Conservation (phyloP, 2,113 vertebrate genomes). For the Dasypus novemcinctus region DNA sequence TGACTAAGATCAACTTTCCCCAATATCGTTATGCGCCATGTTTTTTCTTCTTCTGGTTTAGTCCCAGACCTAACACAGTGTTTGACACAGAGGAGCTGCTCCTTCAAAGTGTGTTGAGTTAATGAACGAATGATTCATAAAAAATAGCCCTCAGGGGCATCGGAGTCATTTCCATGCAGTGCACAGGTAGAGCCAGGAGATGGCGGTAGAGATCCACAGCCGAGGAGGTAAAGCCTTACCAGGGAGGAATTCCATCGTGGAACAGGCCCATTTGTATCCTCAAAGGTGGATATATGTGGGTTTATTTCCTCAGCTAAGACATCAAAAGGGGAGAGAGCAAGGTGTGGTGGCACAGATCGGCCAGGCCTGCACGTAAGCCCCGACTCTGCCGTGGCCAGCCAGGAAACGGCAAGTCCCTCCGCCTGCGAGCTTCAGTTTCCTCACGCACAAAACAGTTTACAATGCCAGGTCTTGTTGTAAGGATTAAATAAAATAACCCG, state of each 20-base stretch:
- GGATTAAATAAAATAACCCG: not conserved
- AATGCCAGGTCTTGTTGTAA: not conserved
- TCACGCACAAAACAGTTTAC: rapidly evolving
- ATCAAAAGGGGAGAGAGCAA: not conserved
- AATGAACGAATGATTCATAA: not conserved
- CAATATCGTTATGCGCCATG: not conserved
- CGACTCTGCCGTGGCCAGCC: not conserved
- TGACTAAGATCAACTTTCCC: not conserved
- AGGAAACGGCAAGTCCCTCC: not conserved
- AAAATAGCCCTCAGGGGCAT: not conserved
- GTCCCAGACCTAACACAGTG: not conserved
- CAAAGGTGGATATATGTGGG: not conserved
- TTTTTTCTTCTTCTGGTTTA: not conserved
- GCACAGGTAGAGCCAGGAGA: not conserved
- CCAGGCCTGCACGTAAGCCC: not conserved
- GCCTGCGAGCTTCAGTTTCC: not conserved
- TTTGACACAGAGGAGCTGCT: not conserved
- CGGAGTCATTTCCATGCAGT: not conserved
- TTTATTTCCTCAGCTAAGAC: not conserved
- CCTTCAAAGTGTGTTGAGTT: not conserved
- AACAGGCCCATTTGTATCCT: not conserved
- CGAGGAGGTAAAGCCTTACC: not conserved
- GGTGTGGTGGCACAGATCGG: not conserved
- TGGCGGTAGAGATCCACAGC: not conserved
- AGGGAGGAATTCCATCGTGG: constrained; percentile 5